phyloP scores from a whole-genome alignment of 1,140 invertebrate species.

The Euura saliciscinereae region DNA sequence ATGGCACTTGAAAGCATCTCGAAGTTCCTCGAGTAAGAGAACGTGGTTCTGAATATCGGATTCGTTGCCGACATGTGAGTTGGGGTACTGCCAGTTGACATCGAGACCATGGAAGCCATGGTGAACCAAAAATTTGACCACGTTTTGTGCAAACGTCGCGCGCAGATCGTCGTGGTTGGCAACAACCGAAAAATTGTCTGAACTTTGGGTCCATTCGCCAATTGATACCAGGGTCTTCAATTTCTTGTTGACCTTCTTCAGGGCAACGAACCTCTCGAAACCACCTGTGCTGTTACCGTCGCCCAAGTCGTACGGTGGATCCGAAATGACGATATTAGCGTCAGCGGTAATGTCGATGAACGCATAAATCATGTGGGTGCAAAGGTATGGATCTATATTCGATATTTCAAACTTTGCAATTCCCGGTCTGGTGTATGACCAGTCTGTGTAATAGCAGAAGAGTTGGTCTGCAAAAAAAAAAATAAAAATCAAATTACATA shows the following conservation, averaged over 20 bases:
- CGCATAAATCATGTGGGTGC: conserved; percentile 73
- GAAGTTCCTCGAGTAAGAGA: conserved; percentile 58
- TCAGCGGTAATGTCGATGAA: conserved; percentile 65
- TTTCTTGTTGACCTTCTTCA: conserved; percentile 66
- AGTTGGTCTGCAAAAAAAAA: conserved; percentile 65
- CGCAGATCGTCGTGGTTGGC: conserved; percentile 54
- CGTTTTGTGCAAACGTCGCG: conserved; percentile 65
- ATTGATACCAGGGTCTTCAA: conserved; percentile 74
- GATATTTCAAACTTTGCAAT: conserved; percentile 63
- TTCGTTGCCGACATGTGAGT: conserved; percentile 65
- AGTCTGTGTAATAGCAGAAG: no score
- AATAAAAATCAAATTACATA: conserved; percentile 69
- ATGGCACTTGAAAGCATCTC: conserved; percentile 52
- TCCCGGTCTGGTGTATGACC: conserved; percentile 54
- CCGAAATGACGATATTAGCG: conserved; percentile 53
- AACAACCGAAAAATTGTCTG: conserved; percentile 64
- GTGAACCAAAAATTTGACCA: conserved; percentile 64
- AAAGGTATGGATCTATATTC: conserved; percentile 67
- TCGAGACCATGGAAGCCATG: conserved; percentile 82
- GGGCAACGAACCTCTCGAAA: background rate
- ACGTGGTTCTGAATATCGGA: conserved; percentile 60
- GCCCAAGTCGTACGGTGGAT: no score
- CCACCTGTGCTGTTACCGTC: no score
- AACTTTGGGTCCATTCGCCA: conserved; percentile 73
- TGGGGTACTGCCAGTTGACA: conserved; percentile 84